phyloP scores from a whole-genome alignment of 1,140 invertebrate species.

The Drosophila punjabiensis region DNA sequence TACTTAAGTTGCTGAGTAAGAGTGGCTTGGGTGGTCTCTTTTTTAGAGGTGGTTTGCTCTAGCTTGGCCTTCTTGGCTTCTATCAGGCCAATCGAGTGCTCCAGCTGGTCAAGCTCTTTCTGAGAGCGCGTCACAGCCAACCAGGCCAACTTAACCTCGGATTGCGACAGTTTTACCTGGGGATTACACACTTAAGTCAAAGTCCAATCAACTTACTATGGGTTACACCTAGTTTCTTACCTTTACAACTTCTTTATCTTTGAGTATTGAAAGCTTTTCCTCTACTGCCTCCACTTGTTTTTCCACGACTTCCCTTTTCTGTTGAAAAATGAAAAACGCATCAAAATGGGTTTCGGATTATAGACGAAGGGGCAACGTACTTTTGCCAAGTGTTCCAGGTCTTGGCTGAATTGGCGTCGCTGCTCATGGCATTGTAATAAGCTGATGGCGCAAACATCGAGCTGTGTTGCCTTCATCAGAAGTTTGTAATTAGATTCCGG shows the following conservation, averaged over 20 bases:
- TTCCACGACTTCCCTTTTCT: slow-evolving; percentile 34
- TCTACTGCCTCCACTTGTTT: slow-evolving; percentile 44
- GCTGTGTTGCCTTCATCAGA: slow-evolving; percentile 94
- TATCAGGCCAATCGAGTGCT: slow-evolving; percentile 54
- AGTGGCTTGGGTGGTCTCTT: slow-evolving; percentile 44
- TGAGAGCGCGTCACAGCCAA: slow-evolving; percentile 40
- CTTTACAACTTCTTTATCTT: slow-evolving; percentile 56
- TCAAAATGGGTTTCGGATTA: not conserved
- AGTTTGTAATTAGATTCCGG: slow-evolving; percentile 92
- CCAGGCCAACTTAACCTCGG: slow-evolving; percentile 55
- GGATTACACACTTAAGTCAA: not conserved
- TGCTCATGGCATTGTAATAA: slow-evolving; percentile 86
- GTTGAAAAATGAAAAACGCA: not conserved
- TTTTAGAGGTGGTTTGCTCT: slow-evolving; percentile 54
- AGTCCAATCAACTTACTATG: not conserved
- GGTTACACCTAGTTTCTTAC: slow-evolving; percentile 5
- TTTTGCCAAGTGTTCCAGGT: slow-evolving; percentile 46
- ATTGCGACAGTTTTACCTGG: slow-evolving; percentile 42
- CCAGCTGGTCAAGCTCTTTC: slow-evolving; percentile 33
- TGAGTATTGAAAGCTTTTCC: slow-evolving; percentile 51
- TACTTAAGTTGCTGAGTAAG: slow-evolving; percentile 59
- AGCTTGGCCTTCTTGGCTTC: slow-evolving; percentile 56
- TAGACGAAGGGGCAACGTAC: slow-evolving; percentile 15
- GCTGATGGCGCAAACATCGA: slow-evolving; percentile 91
- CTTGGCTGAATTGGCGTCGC: slow-evolving; percentile 32